These are phyloP conservation scores for Chaitophorus viminalis DNA, from an alignment of 2,888 invertebrate genomes.

Conservation along the genomic window DNA sequence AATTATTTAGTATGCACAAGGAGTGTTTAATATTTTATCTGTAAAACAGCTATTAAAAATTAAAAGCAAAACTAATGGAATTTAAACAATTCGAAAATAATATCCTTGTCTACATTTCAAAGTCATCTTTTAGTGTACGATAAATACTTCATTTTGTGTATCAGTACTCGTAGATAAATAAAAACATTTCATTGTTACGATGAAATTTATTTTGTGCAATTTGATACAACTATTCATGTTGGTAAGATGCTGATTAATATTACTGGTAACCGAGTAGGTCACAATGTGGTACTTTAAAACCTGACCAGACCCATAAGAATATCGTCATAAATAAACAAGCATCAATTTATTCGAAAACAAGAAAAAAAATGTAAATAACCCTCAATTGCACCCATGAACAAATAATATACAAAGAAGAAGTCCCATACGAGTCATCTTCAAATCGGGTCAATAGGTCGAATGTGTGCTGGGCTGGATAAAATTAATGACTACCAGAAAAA, in stretches of 20 bases:
- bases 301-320: background rate
- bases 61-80: no score
- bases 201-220: background rate
- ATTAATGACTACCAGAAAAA: background rate
- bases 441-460: slow-evolving; percentile 20
- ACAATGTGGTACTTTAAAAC: background rate
- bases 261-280: background rate
- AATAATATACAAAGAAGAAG: background rate
- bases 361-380: background rate
- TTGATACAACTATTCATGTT: background rate
- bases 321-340: background rate
- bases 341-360: background rate
- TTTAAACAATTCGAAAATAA: no score
- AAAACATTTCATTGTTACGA: background rate
- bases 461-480: background rate
- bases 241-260: background rate
- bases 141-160: background rate
- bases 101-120: background rate
- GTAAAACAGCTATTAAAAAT: no score
- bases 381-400: background rate
- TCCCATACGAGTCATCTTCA: background rate
- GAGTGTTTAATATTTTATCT: no score
- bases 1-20: no score
- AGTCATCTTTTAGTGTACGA: background rate
- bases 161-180: background rate